Percentiles rank a stretch among this genome's conserved stretches.
Conservation (phyloP, 2,113 vertebrate species). For the Lophius piscatorius region DNA sequence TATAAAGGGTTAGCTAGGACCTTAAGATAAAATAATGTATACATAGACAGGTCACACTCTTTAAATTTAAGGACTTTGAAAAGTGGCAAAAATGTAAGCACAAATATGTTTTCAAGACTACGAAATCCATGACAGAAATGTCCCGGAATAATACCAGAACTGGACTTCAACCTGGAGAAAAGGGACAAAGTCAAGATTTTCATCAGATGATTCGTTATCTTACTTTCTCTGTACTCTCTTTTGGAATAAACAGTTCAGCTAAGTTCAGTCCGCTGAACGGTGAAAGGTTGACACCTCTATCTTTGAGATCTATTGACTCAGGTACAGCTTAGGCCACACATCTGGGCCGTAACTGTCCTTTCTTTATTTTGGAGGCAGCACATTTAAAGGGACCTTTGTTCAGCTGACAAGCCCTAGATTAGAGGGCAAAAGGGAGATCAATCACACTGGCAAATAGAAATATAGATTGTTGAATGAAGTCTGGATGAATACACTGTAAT, state of each 20-base stretch:
- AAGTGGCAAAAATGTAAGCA: no score
- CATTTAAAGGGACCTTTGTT: conserved; percentile 61
- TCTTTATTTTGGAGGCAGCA: conserved; percentile 42
- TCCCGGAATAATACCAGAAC: no score
- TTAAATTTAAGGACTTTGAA: no score
- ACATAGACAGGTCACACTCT: no score
- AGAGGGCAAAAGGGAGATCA: conserved; percentile 36
- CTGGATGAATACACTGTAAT: conserved; percentile 24
- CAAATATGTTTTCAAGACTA: no score
- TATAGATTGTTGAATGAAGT: conserved; percentile 55
- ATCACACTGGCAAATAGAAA: conserved; percentile 38
- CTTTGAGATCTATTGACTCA: conserved; percentile 70
- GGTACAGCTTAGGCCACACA: conserved; percentile 44
- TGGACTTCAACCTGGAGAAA: no score
- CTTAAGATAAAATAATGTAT: no score
- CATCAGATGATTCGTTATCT: conserved; percentile 21
- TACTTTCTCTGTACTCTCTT: conserved; percentile 13
- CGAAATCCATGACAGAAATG: no score
- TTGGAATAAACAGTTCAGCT: conserved; percentile 40
- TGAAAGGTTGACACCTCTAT: conserved; percentile 67
- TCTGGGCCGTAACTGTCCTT: conserved; percentile 49
- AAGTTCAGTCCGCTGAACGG: conserved; percentile 44
- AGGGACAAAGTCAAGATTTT: no score
- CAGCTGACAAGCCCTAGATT: conserved; percentile 50
- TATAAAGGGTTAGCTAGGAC: no score